A percentile compares a stretch with the other conserved stretches of the same genome.
Conservation (phyloP, 2,888 invertebrate species). For the Portevinia maculata region DNA sequence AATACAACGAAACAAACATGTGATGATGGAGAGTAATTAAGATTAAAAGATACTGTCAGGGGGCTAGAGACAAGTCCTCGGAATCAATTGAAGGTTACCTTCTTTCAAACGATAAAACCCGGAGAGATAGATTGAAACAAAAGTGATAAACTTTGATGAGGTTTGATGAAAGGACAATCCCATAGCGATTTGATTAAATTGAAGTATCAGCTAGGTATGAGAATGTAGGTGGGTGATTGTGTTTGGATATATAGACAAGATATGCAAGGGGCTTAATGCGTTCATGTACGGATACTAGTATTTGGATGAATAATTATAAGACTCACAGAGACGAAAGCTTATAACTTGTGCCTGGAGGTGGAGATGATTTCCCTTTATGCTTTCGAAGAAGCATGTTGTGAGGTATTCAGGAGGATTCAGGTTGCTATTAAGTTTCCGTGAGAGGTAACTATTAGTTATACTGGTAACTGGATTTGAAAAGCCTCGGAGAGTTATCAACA, state of each 20-base stretch:
- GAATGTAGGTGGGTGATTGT: background rate
- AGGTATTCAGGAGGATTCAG: no score
- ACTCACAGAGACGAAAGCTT: background rate
- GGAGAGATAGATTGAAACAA: conserved; percentile 36
- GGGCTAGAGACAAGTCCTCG: conserved; percentile 1
- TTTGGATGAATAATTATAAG: conserved; percentile 60
- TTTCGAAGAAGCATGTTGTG: no score
- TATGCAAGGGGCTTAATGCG: conserved; percentile 17
- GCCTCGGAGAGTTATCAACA: no score
- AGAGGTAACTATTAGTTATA: no score
- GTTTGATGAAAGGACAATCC: conserved; percentile 49
- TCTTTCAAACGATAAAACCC: background rate
- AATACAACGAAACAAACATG: conserved; percentile 67
- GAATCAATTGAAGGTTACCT: conserved; percentile 32
- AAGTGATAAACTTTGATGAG: conserved; percentile 58
- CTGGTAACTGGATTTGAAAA: no score
- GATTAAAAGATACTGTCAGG: conserved; percentile 57
- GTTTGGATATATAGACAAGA: background rate
- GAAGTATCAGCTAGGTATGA: background rate
- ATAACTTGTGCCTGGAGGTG: background rate
- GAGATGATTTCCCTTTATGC: background rate
- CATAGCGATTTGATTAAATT: conserved; percentile 31
- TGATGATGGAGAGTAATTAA: conserved; percentile 61
- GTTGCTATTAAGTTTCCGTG: no score
- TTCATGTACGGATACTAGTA: conserved; percentile 44